Percentiles rank a stretch among this genome's conserved stretches.
Conservation (phyloP, 1,140 invertebrate genomes). For the Metaphire vulgaris region DNA sequence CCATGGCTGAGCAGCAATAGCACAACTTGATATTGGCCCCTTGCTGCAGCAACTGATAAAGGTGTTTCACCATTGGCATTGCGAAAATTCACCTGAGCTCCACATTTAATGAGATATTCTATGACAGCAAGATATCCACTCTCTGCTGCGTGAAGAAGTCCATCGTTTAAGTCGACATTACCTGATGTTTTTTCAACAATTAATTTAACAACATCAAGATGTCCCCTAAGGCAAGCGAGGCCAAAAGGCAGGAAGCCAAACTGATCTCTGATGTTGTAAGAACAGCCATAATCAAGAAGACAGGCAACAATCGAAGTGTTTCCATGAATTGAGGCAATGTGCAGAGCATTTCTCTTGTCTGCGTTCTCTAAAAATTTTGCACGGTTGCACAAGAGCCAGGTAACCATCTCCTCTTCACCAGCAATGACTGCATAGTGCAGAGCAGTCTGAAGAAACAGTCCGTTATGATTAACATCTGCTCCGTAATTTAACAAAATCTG, state of each 20-base stretch:
- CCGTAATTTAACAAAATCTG: constrained; percentile 14
- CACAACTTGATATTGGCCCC: constrained; percentile 17
- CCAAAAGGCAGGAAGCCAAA: constrained; percentile 18
- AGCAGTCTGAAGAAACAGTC: constrained; percentile 18
- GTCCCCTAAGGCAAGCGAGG: constrained; percentile 18
- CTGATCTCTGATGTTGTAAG: constrained; percentile 11
- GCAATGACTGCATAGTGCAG: constrained; percentile 24
- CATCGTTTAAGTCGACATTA: not conserved
- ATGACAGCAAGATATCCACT: constrained; percentile 9
- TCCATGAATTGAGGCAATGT: constrained; percentile 21
- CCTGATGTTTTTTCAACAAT: constrained; percentile 7
- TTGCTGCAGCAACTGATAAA: constrained; percentile 13
- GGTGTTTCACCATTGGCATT: constrained; percentile 16
- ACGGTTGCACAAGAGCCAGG: constrained; percentile 13
- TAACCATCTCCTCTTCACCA: constrained; percentile 15
- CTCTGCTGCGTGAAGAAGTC: constrained; percentile 21
- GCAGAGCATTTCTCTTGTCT: constrained; percentile 17
- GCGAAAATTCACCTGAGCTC: constrained; percentile 18
- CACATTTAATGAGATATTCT: constrained; percentile 11
- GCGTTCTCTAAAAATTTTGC: constrained; percentile 18
- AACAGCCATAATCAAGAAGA: constrained; percentile 4
- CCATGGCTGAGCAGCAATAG: constrained; percentile 14
- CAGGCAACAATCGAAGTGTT: constrained; percentile 14
- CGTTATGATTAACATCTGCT: constrained; percentile 25
- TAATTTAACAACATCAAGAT: constrained; percentile 15